These are phyloP conservation scores for Mesoclemmys tuberculata DNA, from an alignment of 2,113 vertebrate genomes.

Conservation along the genomic window DNA sequence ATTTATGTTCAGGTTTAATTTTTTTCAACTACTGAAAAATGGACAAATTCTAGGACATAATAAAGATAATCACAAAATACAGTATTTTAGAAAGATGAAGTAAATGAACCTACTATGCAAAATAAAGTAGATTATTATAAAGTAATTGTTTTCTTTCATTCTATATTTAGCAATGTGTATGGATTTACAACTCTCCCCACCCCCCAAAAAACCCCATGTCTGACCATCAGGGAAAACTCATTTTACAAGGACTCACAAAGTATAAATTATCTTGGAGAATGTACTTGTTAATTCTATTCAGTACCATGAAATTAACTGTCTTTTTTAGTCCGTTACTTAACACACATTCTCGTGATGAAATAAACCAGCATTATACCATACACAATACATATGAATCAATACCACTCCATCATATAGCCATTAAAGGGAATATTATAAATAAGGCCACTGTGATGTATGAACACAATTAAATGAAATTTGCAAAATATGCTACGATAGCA, in stretches of 20 bases:
- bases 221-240: background rate
- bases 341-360: background rate
- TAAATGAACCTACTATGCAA: background rate
- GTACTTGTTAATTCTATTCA: background rate
- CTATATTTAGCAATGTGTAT: background rate
- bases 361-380: background rate
- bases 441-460: background rate
- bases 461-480: background rate
- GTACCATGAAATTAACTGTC: background rate
- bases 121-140: background rate
- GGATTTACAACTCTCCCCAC: background rate
- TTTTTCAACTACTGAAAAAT: background rate
- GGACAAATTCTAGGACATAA: rapidly evolving
- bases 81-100: background rate
- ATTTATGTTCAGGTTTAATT: background rate
- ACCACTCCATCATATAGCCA: background rate
- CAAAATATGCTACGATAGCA: background rate
- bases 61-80: background rate
- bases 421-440: background rate
- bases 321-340: background rate
- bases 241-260: background rate
- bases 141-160: background rate
- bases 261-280: background rate
- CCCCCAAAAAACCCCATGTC: too few relatives aligned
- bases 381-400: background rate